Conservation (phyloP, 1,140 invertebrate genomes). For the Drosophila watanabei region DNA sequence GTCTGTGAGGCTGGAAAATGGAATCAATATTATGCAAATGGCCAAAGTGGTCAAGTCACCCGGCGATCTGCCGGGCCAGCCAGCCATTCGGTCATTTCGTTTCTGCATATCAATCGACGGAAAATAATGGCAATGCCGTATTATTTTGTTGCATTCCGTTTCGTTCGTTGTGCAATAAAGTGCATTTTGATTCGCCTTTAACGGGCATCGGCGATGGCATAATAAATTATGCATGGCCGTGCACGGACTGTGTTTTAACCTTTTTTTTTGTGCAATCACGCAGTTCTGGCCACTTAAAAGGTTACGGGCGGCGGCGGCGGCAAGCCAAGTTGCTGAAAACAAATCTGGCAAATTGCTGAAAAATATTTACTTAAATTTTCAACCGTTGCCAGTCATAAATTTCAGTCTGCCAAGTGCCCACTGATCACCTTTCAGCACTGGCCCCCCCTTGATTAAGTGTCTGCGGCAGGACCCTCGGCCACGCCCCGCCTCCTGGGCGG, state of each 20-base stretch:
- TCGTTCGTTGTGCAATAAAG: conserved; percentile 53
- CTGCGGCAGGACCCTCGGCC: conserved; percentile 16
- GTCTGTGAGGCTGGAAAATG: conserved; percentile 34
- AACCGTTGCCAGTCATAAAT: conserved; percentile 23
- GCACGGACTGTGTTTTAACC: conserved; percentile 35
- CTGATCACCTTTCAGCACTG: conserved; percentile 41
- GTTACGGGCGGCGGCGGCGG: background rate
- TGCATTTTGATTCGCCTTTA: conserved; percentile 76
- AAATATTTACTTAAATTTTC: conserved; percentile 17
- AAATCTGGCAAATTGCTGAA: conserved; percentile 15
- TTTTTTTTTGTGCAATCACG: conserved; percentile 10
- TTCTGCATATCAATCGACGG: conserved; percentile 59
- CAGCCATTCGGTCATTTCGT: conserved; percentile 23
- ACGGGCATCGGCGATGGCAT: conserved; percentile 36
- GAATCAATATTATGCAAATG: conserved; percentile 81
- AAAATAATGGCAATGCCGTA: conserved; percentile 58
- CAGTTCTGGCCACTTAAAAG: conserved; percentile 16
- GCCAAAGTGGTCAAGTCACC: conserved; percentile 41
- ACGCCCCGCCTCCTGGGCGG: conserved; percentile 5
- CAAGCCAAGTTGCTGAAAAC: conserved; percentile 35
- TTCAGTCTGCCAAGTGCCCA: conserved; percentile 40
- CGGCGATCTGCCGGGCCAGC: conserved; percentile 1
- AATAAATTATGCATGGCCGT: conserved; percentile 65
- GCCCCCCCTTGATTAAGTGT: conserved; percentile 39
- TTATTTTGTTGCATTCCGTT: conserved; percentile 59